Evolutionary conservation across 2,113 vertebrate species (phyloP).

Genomic region (Diphyllodes magnificus): DNA sequence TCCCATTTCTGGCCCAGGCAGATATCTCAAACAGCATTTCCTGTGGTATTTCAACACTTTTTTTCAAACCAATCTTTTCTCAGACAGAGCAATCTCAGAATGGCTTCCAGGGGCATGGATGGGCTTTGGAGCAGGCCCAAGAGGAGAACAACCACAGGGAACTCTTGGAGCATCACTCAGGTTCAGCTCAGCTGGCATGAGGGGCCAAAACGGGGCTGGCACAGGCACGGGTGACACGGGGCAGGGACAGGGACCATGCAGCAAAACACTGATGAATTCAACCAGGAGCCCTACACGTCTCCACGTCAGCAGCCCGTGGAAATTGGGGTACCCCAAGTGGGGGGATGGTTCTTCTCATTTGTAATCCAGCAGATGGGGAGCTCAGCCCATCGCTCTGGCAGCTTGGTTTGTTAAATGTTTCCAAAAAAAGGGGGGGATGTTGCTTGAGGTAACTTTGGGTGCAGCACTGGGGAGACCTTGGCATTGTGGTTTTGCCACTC

Average conservation of each 20-base stretch:
- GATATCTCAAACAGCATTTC: not conserved
- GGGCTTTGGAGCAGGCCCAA: not conserved
- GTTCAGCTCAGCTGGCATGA: rapidly evolving
- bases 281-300: not conserved
- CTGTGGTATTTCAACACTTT: not conserved
- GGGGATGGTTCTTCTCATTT: not conserved
- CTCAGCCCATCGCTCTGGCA: rapidly evolving
- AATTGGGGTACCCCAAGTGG: rapidly evolving
- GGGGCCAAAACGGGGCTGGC: rapidly evolving
- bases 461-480: not conserved
- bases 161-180: not conserved
- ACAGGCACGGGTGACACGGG: rapidly evolving
- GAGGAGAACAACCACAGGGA: not conserved
- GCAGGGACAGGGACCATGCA: not conserved
- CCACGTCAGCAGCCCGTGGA: not conserved
- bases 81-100: not conserved
- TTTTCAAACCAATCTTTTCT: not conserved
- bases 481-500: not conserved
- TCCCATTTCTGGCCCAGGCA: not conserved
- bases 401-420: not conserved
- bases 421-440: not conserved
- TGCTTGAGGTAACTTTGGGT: not conserved
- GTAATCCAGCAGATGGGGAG: not conserved
- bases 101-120: rapidly evolving
- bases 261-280: not conserved